Evolutionary conservation across 2,113 vertebrate genomes (phyloP).

Genomic region (Muscicapa adusta): DNA sequence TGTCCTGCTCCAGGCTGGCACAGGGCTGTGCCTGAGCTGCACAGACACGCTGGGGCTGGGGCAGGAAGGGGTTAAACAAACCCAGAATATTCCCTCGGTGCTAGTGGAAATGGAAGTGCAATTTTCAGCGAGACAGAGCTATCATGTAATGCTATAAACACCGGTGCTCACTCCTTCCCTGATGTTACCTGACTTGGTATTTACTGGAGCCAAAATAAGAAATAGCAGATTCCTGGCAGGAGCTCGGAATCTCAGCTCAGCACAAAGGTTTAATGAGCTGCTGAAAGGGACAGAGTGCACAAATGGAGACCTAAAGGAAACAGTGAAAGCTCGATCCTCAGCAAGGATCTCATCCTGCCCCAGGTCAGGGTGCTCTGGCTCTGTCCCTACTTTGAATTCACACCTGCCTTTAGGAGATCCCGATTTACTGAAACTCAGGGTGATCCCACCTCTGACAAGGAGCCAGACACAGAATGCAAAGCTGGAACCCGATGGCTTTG

Average conservation of each 20-base stretch:
- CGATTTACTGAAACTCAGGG: fast-evolving
- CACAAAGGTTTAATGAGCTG: neutral
- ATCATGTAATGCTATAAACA: neutral
- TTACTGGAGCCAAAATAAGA: neutral
- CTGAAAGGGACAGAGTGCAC: neutral
- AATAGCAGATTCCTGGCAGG: neutral
- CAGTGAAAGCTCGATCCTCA: neutral
- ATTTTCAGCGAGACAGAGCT: neutral
- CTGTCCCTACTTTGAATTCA: neutral
- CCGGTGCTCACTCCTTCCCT: neutral
- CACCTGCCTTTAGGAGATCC: fast-evolving
- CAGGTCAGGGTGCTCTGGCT: neutral
- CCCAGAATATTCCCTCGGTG: neutral
- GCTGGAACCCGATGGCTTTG: fast-evolving
- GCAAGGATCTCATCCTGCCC: neutral
- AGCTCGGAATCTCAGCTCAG: neutral
- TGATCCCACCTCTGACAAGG: fast-evolving
- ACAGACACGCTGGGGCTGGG: fast-evolving
- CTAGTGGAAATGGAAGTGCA: neutral
- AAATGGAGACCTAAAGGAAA: neutral
- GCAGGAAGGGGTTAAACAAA: neutral
- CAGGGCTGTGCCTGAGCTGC: neutral
- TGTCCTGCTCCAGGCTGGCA: neutral
- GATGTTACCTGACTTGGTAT: neutral
- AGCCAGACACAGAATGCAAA: neutral